phyloP scores from a whole-genome alignment of 2,113 vertebrate genomes.

The Gulo gulo region DNA sequence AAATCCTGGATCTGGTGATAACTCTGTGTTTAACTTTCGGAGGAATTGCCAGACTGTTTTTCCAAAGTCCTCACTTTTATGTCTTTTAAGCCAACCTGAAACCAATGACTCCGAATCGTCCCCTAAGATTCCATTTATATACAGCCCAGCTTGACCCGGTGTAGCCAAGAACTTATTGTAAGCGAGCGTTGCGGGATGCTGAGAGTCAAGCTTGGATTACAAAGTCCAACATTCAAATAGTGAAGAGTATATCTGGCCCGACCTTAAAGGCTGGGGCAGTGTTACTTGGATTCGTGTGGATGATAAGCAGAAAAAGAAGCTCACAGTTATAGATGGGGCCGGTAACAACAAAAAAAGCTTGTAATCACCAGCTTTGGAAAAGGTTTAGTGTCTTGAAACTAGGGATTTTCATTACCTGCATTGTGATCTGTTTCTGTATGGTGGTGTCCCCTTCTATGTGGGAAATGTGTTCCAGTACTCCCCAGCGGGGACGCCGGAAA shows the following conservation, averaged over 20 bases:
- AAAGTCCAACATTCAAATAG: background rate
- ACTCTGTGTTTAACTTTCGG: background rate
- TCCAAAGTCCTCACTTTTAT: background rate
- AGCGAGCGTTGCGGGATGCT: background rate
- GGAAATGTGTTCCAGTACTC: background rate
- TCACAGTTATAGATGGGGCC: background rate
- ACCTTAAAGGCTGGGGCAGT: background rate
- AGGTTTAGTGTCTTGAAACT: background rate
- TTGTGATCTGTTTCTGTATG: background rate
- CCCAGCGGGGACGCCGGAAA: background rate
- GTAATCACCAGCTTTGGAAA: constrained; percentile 14
- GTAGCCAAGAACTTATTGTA: background rate
- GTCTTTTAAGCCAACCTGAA: background rate
- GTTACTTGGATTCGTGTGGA: background rate
- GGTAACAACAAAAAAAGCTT: background rate
- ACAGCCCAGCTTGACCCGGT: background rate
- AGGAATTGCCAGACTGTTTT: background rate
- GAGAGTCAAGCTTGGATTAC: background rate
- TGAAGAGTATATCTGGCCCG: background rate
- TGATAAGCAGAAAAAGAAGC: constrained; percentile 6
- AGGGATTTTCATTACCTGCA: background rate
- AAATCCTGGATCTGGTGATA: background rate
- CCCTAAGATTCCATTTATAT: background rate
- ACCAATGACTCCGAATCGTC: background rate
- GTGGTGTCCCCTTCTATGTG: background rate